These are phyloP conservation scores for Aphelinus certus DNA, from an alignment of 1,140 invertebrate genomes.

Conservation along the genomic window DNA sequence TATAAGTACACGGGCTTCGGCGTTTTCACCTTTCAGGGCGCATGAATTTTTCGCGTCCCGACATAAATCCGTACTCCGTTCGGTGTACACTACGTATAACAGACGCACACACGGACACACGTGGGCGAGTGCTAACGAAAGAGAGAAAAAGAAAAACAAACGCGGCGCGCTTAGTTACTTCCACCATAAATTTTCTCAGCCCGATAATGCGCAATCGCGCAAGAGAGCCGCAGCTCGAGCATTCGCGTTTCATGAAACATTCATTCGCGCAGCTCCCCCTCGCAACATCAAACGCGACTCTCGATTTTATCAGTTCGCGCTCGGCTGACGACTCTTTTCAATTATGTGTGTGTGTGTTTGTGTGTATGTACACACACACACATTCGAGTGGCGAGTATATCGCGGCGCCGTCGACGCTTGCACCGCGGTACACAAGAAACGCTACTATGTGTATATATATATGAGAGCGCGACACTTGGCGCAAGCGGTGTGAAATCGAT, in stretches of 20 bases:
- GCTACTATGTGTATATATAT: no score
- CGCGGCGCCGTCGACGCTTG: no score
- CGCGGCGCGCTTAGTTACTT: constrained; percentile 16
- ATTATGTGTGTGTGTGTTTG: not conserved
- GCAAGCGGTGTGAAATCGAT: no score
- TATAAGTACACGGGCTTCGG: not conserved
- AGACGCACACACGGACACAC: no score
- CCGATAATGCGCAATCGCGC: constrained; percentile 28
- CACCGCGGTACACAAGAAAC: no score
- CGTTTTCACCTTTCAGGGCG: constrained; percentile 11
- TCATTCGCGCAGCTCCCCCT: constrained; percentile 6
- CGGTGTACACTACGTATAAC: no score
- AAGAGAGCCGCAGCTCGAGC: not conserved
- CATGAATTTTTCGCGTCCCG: constrained; percentile 5
- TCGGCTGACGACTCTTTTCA: constrained; percentile 34
- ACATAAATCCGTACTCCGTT: no score
- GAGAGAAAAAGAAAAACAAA: not conserved
- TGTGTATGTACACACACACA: not conserved
- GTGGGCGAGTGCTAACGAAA: not conserved
- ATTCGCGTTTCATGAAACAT: constrained; percentile 27
- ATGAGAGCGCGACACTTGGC: no score
- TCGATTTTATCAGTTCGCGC: constrained; percentile 30
- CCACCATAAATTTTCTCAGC: constrained; percentile 29
- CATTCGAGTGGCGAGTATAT: no score
- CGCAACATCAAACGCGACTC: constrained; percentile 31